Evolutionary conservation across 2,797 vertebrate genomes (phyloP), one percentile per base, ranked within the genome.

Genomic region (Chaunax sp.): DNA sequence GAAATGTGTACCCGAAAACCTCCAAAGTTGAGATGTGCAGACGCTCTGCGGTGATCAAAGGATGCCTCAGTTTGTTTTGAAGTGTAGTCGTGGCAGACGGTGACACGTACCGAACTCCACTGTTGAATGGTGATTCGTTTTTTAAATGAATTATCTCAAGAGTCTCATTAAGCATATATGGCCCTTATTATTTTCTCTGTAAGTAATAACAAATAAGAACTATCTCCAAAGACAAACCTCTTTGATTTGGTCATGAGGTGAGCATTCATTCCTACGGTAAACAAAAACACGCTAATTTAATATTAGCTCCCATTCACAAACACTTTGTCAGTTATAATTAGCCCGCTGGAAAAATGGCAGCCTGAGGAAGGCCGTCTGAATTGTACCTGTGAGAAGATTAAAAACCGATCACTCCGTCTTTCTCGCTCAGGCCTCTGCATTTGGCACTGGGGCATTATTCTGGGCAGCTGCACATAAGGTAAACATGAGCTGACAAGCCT

Each of bases 251-350:
- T 51, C 16, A 44, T 53, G 62, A 73, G 78, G 71, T 72, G 82
- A 67, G 56, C 49, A 18, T 61, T 70, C 52, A 64, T 78, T 88
- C 73, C 64, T 71, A 70, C 22, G 16, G 78, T 83, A 88, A 92
- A 93, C 80, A 86, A 86, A 87, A 82, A 80, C 71, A 69, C 61
- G 78, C 70, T 90, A 90, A 90, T 91, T 87, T 92, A n/a, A 90
- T 78, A 66, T 70, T 69, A 57, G 75, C 85, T 80, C 79, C 50
- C 40, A 81, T 81, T 90, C 86, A 77, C 28, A 70, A 37, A 65
- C 85, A 66, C 71, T 72, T 75, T 70, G 76, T 84, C 91, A 83
- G 92, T 92, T 90, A 88, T 89, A 87, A 91, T 88, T 90, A 87
- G 75, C 81, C 68, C 61, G 20, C 55, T 72, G 79, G 80, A 88